A percentile compares a stretch with the other conserved stretches of the same genome.
Evolutionary conservation across 2,888 invertebrate genomes (phyloP).

Genomic region (Hetaerina titia): DNA sequence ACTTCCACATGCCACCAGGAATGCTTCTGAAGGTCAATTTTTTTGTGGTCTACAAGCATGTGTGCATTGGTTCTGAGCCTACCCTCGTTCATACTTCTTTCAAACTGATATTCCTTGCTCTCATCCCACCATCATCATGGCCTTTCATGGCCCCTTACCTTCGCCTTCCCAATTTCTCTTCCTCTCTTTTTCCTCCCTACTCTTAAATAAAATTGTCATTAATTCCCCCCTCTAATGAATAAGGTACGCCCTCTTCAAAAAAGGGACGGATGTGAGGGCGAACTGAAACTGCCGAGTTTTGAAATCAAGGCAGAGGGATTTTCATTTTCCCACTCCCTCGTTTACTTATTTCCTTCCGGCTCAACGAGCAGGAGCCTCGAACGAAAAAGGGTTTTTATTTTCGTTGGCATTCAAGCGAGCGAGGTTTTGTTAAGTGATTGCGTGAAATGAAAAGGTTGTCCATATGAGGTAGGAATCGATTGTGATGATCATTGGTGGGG

Average conservation of each 20-base stretch:
- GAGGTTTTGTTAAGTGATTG: neutral
- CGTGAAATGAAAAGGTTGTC: neutral
- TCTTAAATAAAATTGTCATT: slow-evolving; percentile 10
- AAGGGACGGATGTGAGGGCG: neutral
- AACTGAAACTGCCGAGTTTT: neutral
- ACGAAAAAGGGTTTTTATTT: neutral
- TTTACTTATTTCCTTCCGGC: neutral
- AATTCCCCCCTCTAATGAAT: neutral
- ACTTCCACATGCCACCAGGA: too few species aligned
- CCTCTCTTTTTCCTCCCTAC: neutral
- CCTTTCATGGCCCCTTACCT: neutral
- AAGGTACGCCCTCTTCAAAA: neutral
- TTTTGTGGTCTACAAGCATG: too few species aligned
- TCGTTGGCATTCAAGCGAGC: neutral
- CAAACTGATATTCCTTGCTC: neutral
- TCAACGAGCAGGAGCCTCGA: neutral
- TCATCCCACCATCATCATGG: neutral
- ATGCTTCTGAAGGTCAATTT: too few species aligned
- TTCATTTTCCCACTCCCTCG: neutral
- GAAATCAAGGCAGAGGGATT: neutral
- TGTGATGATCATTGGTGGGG: neutral
- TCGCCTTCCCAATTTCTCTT: neutral
- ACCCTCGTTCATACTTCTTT: neutral
- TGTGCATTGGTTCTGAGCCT: too few species aligned
- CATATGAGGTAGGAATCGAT: neutral